phyloP scores from a whole-genome alignment of 2,888 invertebrate species.

The Monoplex corrugatus region DNA sequence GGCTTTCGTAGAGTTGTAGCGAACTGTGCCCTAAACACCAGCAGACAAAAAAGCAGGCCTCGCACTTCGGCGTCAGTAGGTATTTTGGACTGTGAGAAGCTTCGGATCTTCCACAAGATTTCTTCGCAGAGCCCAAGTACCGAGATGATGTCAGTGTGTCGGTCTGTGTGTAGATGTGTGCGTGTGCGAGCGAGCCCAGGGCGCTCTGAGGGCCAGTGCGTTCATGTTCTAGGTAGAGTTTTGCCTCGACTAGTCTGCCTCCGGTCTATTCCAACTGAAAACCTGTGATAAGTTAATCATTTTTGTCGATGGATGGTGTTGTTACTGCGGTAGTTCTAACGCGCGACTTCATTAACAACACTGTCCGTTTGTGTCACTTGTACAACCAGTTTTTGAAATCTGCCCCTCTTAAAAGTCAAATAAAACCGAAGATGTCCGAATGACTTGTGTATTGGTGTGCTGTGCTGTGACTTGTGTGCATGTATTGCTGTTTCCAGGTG shows the following conservation, averaged over 20 bases:
- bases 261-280: not conserved
- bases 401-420: not conserved
- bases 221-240: too few relatives aligned
- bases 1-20: not conserved
- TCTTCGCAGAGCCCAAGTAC: not conserved
- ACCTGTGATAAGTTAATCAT: slow-evolving; percentile 30
- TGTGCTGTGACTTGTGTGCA: too few relatives aligned
- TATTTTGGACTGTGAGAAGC: too few relatives aligned
- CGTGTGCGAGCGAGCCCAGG: too few relatives aligned
- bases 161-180: not conserved
- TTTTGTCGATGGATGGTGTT: not conserved
- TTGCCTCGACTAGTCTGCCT: not conserved
- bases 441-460: not conserved
- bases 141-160: not conserved
- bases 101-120: not conserved
- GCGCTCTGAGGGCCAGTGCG: too few relatives aligned
- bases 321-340: not conserved
- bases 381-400: not conserved
- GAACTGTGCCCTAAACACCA: not conserved
- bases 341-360: not conserved
- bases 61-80: not conserved
- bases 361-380: not conserved
- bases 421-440: not conserved
- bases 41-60: not conserved
- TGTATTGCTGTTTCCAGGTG: not conserved